A percentile compares a stretch with the other conserved stretches of the same genome.
phyloP scores from a whole-genome alignment of 2,888 invertebrate species.

The Ichneumon xanthorius region DNA sequence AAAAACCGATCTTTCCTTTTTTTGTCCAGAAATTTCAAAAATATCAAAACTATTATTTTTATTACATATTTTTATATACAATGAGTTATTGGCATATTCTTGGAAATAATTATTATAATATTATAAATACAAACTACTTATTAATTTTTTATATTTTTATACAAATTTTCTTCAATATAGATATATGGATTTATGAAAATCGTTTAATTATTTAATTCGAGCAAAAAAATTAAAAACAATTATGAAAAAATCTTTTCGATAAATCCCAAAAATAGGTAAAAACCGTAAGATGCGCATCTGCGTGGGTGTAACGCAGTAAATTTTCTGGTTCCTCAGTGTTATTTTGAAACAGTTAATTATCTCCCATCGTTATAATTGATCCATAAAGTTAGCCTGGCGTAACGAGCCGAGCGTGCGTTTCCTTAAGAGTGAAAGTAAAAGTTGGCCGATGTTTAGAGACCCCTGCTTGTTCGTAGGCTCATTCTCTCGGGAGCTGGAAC shows the following conservation, averaged over 20 bases:
- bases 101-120: too few relatives aligned
- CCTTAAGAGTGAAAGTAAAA: slow-evolving; percentile 79
- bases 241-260: background rate
- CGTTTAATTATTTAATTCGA: too few relatives aligned
- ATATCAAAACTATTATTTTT: too few relatives aligned
- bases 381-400: slow-evolving; percentile 80
- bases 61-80: too few relatives aligned
- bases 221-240: background rate
- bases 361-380: slow-evolving; percentile 78
- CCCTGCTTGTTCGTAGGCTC: slow-evolving; percentile 34
- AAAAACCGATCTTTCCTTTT: background rate
- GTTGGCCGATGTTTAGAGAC: slow-evolving; percentile 67
- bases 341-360: slow-evolving; percentile 77
- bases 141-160: too few relatives aligned
- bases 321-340: background rate
- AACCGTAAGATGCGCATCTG: background rate
- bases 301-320: background rate
- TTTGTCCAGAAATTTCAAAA: background rate
- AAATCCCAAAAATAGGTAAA: background rate
- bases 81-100: too few relatives aligned
- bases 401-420: slow-evolving; percentile 76
- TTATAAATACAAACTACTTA: too few relatives aligned
- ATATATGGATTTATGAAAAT: too few relatives aligned
- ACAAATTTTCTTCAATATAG: too few relatives aligned
- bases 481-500: slow-evolving; percentile 52